Evolutionary conservation across 2,888 invertebrate genomes (phyloP), one percentile per base, ranked within the genome.

Genomic region (Scaptomyza tumidula): DNA sequence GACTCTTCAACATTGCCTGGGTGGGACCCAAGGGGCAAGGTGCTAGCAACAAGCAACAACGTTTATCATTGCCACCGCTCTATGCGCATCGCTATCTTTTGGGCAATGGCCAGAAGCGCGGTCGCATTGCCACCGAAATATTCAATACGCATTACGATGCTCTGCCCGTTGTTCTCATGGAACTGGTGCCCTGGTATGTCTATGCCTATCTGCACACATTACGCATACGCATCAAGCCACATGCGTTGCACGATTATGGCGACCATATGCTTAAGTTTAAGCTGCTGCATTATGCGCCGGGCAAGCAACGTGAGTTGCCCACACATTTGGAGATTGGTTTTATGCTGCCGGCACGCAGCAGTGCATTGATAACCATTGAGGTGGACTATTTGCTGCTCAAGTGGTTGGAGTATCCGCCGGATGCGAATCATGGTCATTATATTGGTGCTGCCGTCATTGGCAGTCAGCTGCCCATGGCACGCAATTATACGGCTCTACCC

Each of bases 351-450:
- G 94, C 97, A 0, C 94, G 95, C 75, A 96, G 97, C 0, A 94
- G 95, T 6, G 96, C 97, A 0, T 95, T 95, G 71, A 94, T 99
- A 54, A 96, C 96, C 9, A 94, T 98, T 75, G 96, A 98, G 89
- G 98, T 99, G 93, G 98, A 98, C 91, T 97, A 97, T 92, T 96
- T 97, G n/a, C 97, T 99, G 90, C 93, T 99, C 6, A 98, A 98
- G 93, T 99, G 99, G 98, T 97, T 98, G 87, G 99, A 99, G 91
- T 99, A 99, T 93, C 99, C 99, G 13, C 99, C 99, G 0, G 99
- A 99, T 94, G 99, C 99, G 0, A 99, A 99, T 93, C 99, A 99
- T 93, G 99, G 99, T 0, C 98, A 99, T 92, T 98, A 98, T 90
- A 95, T 99, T 87, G 97, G 97, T 6, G 96, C 98, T 33, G 97